phyloP scores from a whole-genome alignment of 2,888 invertebrate species.

The Pristionchus fissidentatus region DNA sequence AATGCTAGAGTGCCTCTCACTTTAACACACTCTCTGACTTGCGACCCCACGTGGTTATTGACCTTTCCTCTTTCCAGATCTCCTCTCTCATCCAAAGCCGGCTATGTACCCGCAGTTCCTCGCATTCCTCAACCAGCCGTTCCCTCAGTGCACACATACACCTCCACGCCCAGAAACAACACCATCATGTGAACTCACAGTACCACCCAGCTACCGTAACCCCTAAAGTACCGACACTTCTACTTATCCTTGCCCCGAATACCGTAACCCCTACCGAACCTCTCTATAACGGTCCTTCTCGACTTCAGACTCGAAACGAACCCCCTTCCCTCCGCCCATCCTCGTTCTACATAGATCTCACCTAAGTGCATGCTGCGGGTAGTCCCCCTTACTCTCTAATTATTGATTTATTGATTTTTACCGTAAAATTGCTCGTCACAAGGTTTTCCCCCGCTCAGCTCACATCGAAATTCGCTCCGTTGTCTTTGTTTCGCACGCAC shows the following conservation, averaged over 20 bases:
- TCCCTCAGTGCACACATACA: conserved; percentile 46
- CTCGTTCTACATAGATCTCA: background rate
- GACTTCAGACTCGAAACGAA: background rate
- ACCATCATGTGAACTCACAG: conserved; percentile 38
- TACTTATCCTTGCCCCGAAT: background rate
- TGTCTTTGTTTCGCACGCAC: too few relatives aligned
- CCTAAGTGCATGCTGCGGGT: too few relatives aligned
- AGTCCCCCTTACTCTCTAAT: background rate
- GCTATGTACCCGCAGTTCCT: conserved; percentile 64
- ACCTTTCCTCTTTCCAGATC: conserved; percentile 52
- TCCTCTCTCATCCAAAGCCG: conserved; percentile 58
- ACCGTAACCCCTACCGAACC: background rate
- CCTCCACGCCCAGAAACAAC: conserved; percentile 42
- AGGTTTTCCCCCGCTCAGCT: too few relatives aligned
- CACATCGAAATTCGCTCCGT: too few relatives aligned
- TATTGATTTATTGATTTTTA: conserved; percentile 13
- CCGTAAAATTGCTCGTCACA: too few relatives aligned
- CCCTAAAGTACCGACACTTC: background rate
- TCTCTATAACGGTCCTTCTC: background rate
- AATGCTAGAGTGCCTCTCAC: too few relatives aligned
- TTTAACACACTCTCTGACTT: too few relatives aligned
- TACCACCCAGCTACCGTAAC: background rate
- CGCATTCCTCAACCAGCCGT: conserved; percentile 47
- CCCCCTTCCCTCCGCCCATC: background rate
- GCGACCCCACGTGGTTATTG: too few relatives aligned